Conservation (phyloP, 2,888 invertebrate species). For the Drosophila ustulata region DNA sequence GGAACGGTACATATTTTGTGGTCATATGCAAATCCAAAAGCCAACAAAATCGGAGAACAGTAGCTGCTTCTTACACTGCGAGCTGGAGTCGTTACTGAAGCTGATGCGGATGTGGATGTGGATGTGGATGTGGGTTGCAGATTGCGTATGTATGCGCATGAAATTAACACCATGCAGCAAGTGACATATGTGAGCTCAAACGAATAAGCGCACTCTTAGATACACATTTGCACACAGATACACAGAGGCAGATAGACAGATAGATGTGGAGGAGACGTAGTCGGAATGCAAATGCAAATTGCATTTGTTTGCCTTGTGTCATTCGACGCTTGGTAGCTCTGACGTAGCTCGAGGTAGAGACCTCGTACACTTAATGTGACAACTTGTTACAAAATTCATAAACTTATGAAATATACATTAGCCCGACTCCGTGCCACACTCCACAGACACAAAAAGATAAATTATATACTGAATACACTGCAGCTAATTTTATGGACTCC, state of each 20-base stretch:
- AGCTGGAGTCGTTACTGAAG: background rate
- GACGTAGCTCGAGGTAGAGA: conserved; percentile 18
- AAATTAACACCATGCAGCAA: conserved; percentile 38
- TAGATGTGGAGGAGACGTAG: conserved; percentile 3
- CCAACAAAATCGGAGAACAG: conserved; percentile 19
- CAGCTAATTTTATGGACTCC: conserved; percentile 4
- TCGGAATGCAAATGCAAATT: conserved; percentile 53
- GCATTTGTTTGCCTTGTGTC: conserved; percentile 59
- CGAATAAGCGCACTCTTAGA: conserved; percentile 12
- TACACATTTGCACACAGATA: conserved; percentile 2
- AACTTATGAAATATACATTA: conserved; percentile 60
- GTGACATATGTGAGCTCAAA: conserved; percentile 23
- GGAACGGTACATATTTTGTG: conserved; percentile 19
- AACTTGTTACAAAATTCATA: conserved; percentile 60
- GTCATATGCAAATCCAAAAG: conserved; percentile 32
- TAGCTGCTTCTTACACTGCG: conserved; percentile 15
- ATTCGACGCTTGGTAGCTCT: conserved; percentile 49
- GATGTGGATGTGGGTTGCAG: background rate
- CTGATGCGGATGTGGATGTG: background rate
- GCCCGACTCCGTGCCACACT: conserved; percentile 9
- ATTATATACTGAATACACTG: background rate
- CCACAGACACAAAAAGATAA: background rate
- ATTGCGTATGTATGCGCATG: conserved; percentile 39
- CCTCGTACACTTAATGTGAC: conserved; percentile 42
- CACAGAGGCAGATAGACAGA: background rate